A percentile compares a stretch with the other conserved stretches of the same genome.
These are phyloP conservation scores for Saguinus midas DNA, from an alignment of 2,113 vertebrate species.

Conservation along the genomic window DNA sequence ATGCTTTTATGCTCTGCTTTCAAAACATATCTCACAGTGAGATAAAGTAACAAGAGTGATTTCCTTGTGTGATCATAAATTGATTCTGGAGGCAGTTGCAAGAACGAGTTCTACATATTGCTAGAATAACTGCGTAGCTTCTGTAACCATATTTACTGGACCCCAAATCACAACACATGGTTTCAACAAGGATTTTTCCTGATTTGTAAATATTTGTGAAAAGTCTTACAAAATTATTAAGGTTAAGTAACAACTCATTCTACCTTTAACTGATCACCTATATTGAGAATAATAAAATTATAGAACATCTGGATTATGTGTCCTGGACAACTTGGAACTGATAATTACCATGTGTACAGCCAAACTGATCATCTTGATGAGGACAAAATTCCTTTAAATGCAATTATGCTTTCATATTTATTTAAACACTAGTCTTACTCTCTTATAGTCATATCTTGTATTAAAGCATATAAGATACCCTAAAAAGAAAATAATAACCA, in stretches of 20 bases:
- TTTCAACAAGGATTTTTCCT: background rate
- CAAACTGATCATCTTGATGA: conserved; percentile 29
- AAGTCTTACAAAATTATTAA: background rate
- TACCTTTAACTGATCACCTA: conserved; percentile 11
- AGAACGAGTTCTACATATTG: background rate
- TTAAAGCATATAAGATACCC: background rate
- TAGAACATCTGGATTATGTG: background rate
- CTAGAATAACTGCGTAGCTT: conserved; percentile 5
- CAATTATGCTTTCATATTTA: background rate
- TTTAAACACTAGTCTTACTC: background rate
- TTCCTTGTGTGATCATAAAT: conserved; percentile 61
- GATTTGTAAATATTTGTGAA: conserved; percentile 42
- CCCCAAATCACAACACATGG: background rate
- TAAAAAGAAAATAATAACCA: background rate
- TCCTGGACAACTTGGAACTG: background rate
- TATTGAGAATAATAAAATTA: conserved; percentile 30
- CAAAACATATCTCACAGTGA: conserved; percentile 49
- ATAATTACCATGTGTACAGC: background rate
- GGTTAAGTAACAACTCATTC: conserved; percentile 8
- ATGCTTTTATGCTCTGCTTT: conserved; percentile 33
- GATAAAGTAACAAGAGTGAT: conserved; percentile 59
- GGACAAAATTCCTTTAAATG: background rate
- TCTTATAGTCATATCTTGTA: background rate
- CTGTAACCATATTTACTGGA: conserved; percentile 17
- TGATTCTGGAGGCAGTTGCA: conserved; percentile 17